A percentile compares a stretch with the other conserved stretches of the same genome.
These are phyloP conservation scores for Capitulum mitella DNA, from an alignment of 2,888 invertebrate genomes.

Conservation along the genomic window DNA sequence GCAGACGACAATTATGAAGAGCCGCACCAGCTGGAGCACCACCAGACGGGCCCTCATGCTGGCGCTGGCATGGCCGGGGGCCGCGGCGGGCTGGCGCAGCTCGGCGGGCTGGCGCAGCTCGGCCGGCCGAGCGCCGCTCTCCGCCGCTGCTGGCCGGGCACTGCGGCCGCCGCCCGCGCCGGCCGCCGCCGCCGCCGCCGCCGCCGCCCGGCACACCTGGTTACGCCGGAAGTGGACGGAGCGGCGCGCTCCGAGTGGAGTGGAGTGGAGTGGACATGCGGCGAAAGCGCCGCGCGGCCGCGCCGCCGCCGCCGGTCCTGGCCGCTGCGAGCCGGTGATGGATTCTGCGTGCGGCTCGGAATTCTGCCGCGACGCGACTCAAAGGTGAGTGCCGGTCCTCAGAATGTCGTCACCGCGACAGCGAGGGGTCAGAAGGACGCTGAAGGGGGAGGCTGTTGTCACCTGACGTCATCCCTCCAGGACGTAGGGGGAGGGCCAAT, in stretches of 20 bases:
- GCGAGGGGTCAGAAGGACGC: too few relatives aligned
- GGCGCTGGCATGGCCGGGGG: background rate
- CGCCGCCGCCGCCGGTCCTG: background rate
- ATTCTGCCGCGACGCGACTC: too few relatives aligned
- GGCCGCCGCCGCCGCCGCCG: constrained; percentile 1
- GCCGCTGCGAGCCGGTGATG: background rate
- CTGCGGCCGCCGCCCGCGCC: background rate
- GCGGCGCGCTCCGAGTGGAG: too few relatives aligned
- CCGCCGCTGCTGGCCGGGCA: background rate
- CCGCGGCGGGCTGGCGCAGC: background rate
- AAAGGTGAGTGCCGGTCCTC: too few relatives aligned
- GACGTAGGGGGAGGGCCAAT: too few relatives aligned
- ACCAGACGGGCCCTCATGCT: constrained; percentile 10
- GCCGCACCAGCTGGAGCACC: constrained; percentile 49
- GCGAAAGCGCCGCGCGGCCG: background rate
- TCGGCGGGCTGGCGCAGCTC: background rate
- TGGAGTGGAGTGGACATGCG: too few relatives aligned
- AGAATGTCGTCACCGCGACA: too few relatives aligned
- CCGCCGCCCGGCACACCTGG: background rate
- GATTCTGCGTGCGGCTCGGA: background rate
- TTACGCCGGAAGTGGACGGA: background rate
- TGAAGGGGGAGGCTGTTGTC: too few relatives aligned
- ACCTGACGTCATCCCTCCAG: too few relatives aligned
- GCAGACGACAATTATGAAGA: constrained; percentile 72
- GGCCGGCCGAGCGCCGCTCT: background rate